Conservation (phyloP, 2,888 invertebrate species). For the Agriotes lineatus region DNA sequence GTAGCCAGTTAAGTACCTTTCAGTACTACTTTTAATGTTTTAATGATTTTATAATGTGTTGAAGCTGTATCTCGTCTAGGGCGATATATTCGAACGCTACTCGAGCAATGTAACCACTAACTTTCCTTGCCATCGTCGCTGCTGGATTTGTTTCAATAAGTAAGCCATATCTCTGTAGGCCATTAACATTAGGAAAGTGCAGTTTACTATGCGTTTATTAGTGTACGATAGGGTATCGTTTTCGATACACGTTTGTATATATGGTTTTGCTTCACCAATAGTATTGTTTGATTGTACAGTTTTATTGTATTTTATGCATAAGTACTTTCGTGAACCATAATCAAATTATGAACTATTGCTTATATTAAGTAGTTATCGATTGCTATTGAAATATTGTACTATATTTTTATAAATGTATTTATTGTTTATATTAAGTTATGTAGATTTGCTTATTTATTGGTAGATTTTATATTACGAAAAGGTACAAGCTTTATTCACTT, state of each 20-base stretch:
- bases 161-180: slow-evolving; percentile 30
- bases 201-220: slow-evolving; percentile 20
- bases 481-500: slow-evolving; percentile 40
- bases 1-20: neutral
- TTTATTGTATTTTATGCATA: slow-evolving; percentile 29
- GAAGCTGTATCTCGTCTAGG: no score
- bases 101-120: neutral
- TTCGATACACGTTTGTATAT: slow-evolving; percentile 18
- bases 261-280: slow-evolving; percentile 25
- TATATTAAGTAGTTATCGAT: slow-evolving; percentile 55
- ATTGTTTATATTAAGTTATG: slow-evolving; percentile 59
- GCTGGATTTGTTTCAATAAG: slow-evolving; percentile 2
- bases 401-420: slow-evolving; percentile 65
- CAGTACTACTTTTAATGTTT: no score
- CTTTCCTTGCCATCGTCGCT: neutral
- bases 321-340: slow-evolving; percentile 48
- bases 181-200: slow-evolving; percentile 27
- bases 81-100: no score
- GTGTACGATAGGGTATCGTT: slow-evolving; percentile 11
- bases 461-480: slow-evolving; percentile 40
- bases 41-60: no score
- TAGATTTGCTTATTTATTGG: slow-evolving; percentile 53
- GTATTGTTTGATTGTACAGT: slow-evolving; percentile 30
- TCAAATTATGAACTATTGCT: slow-evolving; percentile 55
- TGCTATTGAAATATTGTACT: slow-evolving; percentile 54